Evolutionary conservation across 2,797 vertebrate genomes (phyloP).

Genomic region (Phalanger gymnotis): DNA sequence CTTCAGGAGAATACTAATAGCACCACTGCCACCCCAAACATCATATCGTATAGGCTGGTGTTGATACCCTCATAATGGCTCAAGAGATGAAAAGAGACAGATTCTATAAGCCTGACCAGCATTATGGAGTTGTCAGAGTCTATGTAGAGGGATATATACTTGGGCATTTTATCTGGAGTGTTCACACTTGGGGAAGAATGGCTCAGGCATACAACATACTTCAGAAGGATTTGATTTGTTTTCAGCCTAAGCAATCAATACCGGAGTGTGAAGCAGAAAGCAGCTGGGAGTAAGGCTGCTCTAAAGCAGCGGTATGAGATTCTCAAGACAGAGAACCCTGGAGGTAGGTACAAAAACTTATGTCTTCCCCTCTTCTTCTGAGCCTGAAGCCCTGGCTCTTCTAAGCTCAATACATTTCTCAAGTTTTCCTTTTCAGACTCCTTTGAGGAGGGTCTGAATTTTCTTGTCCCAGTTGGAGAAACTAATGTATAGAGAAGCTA

Average conservation of each 20-base stretch:
- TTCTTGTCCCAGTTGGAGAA: not conserved
- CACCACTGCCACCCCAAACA: not conserved
- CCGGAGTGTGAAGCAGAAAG: slow-evolving; percentile 88
- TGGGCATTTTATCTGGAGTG: not conserved
- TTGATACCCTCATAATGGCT: not conserved
- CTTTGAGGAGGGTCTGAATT: not conserved
- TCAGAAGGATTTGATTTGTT: not conserved
- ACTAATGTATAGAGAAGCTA: not conserved
- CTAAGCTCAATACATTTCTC: not conserved
- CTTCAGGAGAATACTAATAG: not conserved
- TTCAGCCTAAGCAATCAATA: slow-evolving; percentile 90
- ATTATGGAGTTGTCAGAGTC: not conserved
- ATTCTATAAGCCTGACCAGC: not conserved
- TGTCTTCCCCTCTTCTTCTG: not conserved
- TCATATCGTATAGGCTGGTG: not conserved
- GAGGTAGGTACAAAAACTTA: slow-evolving; percentile 78
- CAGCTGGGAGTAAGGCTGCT: slow-evolving; percentile 82
- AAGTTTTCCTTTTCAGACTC: not conserved
- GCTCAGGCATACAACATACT: not conserved
- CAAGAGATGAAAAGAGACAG: not conserved
- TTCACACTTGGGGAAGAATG: not conserved
- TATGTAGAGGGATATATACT: not conserved
- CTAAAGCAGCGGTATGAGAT: slow-evolving; percentile 88
- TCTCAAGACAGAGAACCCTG: slow-evolving; percentile 87
- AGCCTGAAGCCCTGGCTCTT: not conserved